These are phyloP conservation scores for Drosophila tani DNA, from an alignment of 1,140 invertebrate genomes.

Conservation along the genomic window DNA sequence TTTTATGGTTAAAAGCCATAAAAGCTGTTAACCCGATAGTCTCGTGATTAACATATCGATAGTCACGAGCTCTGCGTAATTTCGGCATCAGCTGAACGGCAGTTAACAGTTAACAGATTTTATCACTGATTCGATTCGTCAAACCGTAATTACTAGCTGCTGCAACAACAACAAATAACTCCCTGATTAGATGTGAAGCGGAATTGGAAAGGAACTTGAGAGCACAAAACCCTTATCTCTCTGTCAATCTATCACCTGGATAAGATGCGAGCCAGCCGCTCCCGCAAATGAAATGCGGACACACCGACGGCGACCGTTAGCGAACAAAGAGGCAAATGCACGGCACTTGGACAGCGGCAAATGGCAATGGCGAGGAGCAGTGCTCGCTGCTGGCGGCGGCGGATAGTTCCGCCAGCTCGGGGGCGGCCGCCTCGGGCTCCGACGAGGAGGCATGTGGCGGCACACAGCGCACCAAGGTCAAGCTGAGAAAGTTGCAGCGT, in stretches of 20 bases:
- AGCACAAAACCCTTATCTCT: not conserved
- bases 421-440: slow-evolving; percentile 16
- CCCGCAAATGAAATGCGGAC: slow-evolving; percentile 1
- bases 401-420: slow-evolving; percentile 18
- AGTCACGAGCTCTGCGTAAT: not conserved
- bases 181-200: slow-evolving; percentile 3
- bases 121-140: not conserved
- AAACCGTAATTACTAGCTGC: not conserved
- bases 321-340: slow-evolving; percentile 15
- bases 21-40: not conserved
- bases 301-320: not conserved
- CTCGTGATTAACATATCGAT: not conserved
- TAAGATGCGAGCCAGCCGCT: not conserved
- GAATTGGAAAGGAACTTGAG: not conserved
- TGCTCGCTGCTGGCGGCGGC: slow-evolving; percentile 26
- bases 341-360: slow-evolving; percentile 1
- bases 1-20: not conserved
- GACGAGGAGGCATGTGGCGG: slow-evolving; percentile 34
- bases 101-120: slow-evolving; percentile 5
- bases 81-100: slow-evolving; percentile 1
- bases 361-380: slow-evolving; percentile 49
- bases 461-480: slow-evolving; percentile 21
- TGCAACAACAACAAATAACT: not conserved
- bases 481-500: slow-evolving; percentile 30
- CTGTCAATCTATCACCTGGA: not conserved